A percentile compares a stretch with the other conserved stretches of the same genome.
Evolutionary conservation across 2,797 vertebrate species (phyloP).

Genomic region (Peromyscus aztecus): DNA sequence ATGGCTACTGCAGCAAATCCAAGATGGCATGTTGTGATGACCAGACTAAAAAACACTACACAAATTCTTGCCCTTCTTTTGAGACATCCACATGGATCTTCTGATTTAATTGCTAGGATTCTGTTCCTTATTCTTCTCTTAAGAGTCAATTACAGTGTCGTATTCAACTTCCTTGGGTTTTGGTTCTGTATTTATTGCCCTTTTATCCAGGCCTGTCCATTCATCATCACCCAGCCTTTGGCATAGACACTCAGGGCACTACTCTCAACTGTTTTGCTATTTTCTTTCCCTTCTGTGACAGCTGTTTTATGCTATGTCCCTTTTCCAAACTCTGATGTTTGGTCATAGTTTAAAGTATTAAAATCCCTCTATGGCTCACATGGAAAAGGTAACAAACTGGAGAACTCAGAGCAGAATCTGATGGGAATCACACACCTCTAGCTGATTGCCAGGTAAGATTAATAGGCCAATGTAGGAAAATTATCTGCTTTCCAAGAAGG

Average conservation of each 20-base stretch:
- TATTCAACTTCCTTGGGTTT: not conserved
- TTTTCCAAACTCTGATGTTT: not conserved
- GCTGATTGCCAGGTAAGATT: not conserved
- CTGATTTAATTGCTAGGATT: conserved; percentile 16
- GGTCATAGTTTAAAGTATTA: not conserved
- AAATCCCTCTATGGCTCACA: not conserved
- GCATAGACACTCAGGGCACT: not conserved
- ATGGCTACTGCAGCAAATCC: not conserved
- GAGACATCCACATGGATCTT: conserved; percentile 7
- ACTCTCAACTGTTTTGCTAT: not conserved
- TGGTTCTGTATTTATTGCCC: not conserved
- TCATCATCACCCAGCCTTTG: fast-evolving
- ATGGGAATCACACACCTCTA: not conserved
- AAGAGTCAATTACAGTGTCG: not conserved
- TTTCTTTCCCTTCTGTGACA: not conserved
- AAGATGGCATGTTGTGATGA: not conserved
- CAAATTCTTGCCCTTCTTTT: not conserved
- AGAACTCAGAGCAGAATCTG: not conserved
- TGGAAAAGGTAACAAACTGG: not conserved
- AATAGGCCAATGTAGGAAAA: not conserved
- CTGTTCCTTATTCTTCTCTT: not conserved
- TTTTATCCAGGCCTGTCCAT: not conserved
- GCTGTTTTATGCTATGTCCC: not conserved
- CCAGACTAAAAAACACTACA: not conserved
- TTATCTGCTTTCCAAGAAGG: conserved; percentile 3